Conservation (phyloP, 2,113 vertebrate genomes). For the Hymenochirus boettgeri region DNA sequence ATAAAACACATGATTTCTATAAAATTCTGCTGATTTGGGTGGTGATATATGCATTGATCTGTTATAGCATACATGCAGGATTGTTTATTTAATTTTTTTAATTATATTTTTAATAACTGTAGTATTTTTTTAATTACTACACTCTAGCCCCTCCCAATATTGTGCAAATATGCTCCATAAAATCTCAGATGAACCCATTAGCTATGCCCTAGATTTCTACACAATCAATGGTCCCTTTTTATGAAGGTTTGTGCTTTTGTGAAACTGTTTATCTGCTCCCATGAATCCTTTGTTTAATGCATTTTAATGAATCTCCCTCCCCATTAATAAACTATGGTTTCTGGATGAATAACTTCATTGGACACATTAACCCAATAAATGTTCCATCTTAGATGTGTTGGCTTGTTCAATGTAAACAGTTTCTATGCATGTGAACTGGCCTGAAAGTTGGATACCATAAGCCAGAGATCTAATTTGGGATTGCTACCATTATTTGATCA, state of each 20-base stretch:
- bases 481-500: neutral
- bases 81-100: too few species aligned
- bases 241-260: slow-evolving; percentile 8
- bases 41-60: too few species aligned
- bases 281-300: slow-evolving; percentile 24
- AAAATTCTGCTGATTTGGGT: too few species aligned
- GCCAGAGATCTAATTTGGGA: neutral
- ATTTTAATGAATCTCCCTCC: slow-evolving; percentile 13
- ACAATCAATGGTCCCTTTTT: neutral
- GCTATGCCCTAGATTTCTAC: slow-evolving; percentile 15
- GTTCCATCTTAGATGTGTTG: neutral
- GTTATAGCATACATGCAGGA: too few species aligned
- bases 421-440: slow-evolving; percentile 9
- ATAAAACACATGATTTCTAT: too few species aligned
- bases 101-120: too few species aligned
- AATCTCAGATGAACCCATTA: neutral
- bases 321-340: slow-evolving; percentile 26
- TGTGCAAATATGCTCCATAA: neutral
- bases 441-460: neutral
- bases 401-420: neutral
- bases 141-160: neutral
- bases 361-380: neutral
- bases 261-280: slow-evolving; percentile 18
- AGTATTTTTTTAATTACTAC: too few species aligned
- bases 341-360: slow-evolving; percentile 25